These are phyloP conservation scores for Callimorpha dominula DNA, from an alignment of 2,888 invertebrate genomes.

Conservation along the genomic window DNA sequence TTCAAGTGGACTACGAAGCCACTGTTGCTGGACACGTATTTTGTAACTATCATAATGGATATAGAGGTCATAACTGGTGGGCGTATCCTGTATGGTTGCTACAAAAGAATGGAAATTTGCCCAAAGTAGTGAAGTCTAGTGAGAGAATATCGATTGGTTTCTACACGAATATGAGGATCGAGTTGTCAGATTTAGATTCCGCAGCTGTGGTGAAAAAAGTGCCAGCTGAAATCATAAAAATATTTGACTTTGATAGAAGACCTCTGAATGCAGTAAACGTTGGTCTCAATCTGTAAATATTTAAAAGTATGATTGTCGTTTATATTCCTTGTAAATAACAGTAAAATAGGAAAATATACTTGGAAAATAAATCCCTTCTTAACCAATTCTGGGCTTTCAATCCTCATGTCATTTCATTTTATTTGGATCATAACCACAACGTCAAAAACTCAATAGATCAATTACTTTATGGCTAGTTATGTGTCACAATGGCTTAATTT, in stretches of 20 bases:
- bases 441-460: too few relatives aligned
- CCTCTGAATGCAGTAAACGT: background rate
- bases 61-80: background rate
- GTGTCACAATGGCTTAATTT: too few relatives aligned
- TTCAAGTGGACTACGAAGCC: background rate
- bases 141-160: background rate
- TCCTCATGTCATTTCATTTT: too few relatives aligned
- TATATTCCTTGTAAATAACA: background rate
- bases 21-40: background rate
- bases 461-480: too few relatives aligned
- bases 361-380: too few relatives aligned
- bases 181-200: background rate
- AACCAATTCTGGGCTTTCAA: too few relatives aligned
- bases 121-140: background rate
- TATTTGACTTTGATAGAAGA: background rate
- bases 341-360: background rate
- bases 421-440: too few relatives aligned
- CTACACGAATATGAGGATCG: background rate
- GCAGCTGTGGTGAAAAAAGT: background rate
- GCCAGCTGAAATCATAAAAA: background rate
- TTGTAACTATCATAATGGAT: background rate
- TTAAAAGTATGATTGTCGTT: background rate
- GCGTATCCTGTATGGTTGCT: background rate
- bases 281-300: background rate
- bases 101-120: background rate